Evolutionary conservation across 2,113 vertebrate species (phyloP).

Genomic region (Festucalex cinctus): DNA sequence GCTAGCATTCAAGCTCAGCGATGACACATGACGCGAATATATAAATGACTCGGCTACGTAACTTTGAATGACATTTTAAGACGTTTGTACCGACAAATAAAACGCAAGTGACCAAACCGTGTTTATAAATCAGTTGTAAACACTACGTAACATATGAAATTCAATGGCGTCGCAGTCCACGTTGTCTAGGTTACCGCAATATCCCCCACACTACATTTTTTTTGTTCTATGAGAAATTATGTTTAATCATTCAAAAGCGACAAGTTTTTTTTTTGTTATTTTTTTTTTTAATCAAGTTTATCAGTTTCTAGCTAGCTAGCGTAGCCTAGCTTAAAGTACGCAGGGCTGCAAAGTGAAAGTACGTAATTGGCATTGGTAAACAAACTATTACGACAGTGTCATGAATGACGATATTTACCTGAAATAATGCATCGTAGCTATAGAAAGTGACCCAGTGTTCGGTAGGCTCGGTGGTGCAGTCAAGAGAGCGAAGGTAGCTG

Average conservation of each 20-base stretch:
- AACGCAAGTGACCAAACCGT: not conserved
- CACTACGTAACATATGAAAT: slow-evolving; percentile 24
- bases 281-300: not conserved
- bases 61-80: not conserved
- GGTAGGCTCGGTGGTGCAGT: not conserved
- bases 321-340: not conserved
- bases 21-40: not conserved
- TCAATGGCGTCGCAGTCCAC: not conserved
- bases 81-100: not conserved
- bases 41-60: not conserved
- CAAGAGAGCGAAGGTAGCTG: not conserved
- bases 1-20: not conserved
- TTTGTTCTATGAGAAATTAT: not conserved
- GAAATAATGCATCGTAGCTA: slow-evolving; percentile 23
- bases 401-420: slow-evolving; percentile 33
- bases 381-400: no score
- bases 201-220: not conserved
- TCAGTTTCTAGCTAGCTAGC: not conserved
- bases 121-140: slow-evolving; percentile 16
- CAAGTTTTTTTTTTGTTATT: not conserved
- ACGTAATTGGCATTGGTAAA: not conserved
- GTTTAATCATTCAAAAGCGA: not conserved
- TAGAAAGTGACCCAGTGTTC: not conserved
- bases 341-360: not conserved
- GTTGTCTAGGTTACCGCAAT: slow-evolving; percentile 8